Percentiles rank a stretch among this genome's conserved stretches.
Evolutionary conservation across 2,113 vertebrate species (phyloP).

Genomic region (Syngnathoides biaculeatus): DNA sequence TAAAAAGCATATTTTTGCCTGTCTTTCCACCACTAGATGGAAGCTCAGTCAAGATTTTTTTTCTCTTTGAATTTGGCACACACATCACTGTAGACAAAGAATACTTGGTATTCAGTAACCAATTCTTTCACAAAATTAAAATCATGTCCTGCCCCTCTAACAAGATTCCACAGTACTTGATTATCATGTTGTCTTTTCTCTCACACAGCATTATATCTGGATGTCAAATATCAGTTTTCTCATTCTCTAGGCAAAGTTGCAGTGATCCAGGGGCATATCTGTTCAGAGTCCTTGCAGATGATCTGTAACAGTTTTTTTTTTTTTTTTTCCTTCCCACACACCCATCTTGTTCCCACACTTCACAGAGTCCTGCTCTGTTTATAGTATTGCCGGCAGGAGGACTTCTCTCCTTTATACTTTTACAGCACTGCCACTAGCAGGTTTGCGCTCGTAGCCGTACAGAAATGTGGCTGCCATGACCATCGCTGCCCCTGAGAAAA

Average conservation of each 20-base stretch:
- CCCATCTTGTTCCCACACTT: not conserved
- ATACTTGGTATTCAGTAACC: conserved; percentile 4
- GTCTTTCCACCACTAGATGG: conserved; percentile 46
- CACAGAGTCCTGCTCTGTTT: not conserved
- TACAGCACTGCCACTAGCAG: conserved; percentile 63
- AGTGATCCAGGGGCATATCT: not conserved
- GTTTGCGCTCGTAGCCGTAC: conserved; percentile 84
- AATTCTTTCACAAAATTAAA: not conserved
- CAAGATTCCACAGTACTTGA: not conserved
- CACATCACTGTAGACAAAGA: not conserved
- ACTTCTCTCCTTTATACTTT: conserved; percentile 32
- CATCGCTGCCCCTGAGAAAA: conserved; percentile 85
- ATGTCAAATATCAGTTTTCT: not conserved
- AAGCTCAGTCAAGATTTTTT: conserved; percentile 16
- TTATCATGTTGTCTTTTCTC: not conserved
- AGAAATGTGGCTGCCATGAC: conserved; percentile 93
- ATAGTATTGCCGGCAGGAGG: not conserved
- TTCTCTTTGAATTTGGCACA: not conserved
- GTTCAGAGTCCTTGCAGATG: not conserved
- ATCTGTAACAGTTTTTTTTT: not conserved
- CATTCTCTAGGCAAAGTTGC: not conserved
- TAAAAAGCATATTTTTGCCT: conserved; percentile 20
- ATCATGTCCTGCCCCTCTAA: not conserved
- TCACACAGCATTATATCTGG: not conserved
- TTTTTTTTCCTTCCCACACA: not conserved